Evolutionary conservation across 2,797 vertebrate species (phyloP), one percentile per base, ranked within the genome.

Genomic region (Sebastes trivittatus): DNA sequence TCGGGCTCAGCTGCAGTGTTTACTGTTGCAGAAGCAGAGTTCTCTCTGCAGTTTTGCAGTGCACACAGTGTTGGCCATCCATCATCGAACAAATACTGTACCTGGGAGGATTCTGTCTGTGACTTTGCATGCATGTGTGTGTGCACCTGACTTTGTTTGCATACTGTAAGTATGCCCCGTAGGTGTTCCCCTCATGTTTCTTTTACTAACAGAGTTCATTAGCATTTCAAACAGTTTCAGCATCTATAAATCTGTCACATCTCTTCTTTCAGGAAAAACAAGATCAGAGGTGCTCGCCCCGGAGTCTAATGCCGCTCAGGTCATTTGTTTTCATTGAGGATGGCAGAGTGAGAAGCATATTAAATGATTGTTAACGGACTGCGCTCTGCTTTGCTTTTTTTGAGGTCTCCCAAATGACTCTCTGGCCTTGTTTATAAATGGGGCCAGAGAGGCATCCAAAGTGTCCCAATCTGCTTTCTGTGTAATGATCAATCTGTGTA

Each of bases 161-260:
- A 67, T 54, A 60, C 22, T 75, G n/a, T 65, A 54, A 63, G 59
- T 42, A 68, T 70, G 68, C 56, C 56, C 83, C 2, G 4, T 34
- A 27, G 55, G 49, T 70, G 64, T 65, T 67, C 16, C 65, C 32
- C 42, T 69, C 11, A 8, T 72, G 72, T 61, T 80, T 49, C 79
- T 72, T 76, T 71, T 68, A 36, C 67, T 30, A 65, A 71, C 55
- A 36, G 27, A 68, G 60, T 55, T 89, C 58, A 92, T 94, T 90
- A 79, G 80, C 87, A 94, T 94, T 90, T 94, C 90, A 94, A 92
- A 92, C 83, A 75, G 68, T 72, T 83, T 74, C 67, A 32, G 80
- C 85, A 81, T 87, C 84, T 88, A 84, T 87, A 88, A 82, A 85
- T 81, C 83, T 86, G 88, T 90, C 89, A 85, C 78, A 86, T 79